A percentile compares a stretch with the other conserved stretches of the same genome.
phyloP scores from a whole-genome alignment of 2,113 vertebrate genomes.

The human (Homo sapiens) region DNA sequence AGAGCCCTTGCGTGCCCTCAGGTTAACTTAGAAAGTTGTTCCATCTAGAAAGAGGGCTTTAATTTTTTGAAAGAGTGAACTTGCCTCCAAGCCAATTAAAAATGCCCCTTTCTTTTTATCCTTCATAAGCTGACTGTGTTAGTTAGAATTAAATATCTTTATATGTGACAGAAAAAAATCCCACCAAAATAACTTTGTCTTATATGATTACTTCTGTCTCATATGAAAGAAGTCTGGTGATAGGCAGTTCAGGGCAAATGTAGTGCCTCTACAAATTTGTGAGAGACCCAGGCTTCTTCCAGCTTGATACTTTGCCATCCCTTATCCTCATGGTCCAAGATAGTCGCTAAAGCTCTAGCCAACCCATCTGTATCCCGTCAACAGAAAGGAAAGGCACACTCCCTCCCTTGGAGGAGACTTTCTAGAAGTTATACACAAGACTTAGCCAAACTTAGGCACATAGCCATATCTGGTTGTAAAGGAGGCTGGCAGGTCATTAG shows the following conservation, averaged over 20 bases:
- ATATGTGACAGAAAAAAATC: not conserved
- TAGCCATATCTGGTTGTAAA: not conserved
- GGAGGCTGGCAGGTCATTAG: not conserved
- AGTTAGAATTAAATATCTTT: not conserved
- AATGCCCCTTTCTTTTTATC: not conserved
- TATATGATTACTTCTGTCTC: not conserved
- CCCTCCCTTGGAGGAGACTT: not conserved
- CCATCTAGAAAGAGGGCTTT: not conserved
- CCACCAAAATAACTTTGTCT: not conserved
- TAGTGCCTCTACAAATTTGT: not conserved
- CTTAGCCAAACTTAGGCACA: not conserved
- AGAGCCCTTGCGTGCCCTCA: not conserved
- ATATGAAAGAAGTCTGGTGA: not conserved
- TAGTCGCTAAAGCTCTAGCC: not conserved
- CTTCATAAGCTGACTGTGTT: not conserved
- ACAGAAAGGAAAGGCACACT: not conserved
- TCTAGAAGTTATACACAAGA: not conserved
- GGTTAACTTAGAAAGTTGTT: constrained; percentile 23
- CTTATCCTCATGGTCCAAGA: not conserved
- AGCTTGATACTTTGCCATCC: not conserved
- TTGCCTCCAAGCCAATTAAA: not conserved
- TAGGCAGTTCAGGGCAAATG: not conserved
- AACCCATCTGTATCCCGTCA: not conserved
- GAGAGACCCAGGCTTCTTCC: not conserved
- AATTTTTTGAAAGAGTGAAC: not conserved